Evolutionary conservation across 1,140 invertebrate genomes (phyloP).

Genomic region (Dryas iulia): DNA sequence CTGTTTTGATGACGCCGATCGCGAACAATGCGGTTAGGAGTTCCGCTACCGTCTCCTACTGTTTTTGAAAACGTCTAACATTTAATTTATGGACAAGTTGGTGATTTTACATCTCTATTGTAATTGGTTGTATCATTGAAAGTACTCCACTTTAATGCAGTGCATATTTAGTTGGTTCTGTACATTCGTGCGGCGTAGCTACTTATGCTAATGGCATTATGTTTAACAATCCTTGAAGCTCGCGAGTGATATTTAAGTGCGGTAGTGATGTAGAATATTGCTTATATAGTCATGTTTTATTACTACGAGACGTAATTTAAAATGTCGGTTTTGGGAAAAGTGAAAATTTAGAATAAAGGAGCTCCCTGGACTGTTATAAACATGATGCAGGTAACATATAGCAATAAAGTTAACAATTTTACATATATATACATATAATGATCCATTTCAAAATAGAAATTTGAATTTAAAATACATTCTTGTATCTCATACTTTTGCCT

Average conservation of each 20-base stretch:
- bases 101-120: slow-evolving; percentile 73
- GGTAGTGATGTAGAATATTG: slow-evolving; percentile 29
- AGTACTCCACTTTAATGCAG: slow-evolving; percentile 31
- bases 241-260: slow-evolving; percentile 39
- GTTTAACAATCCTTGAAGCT: slow-evolving; percentile 42
- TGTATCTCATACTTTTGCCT: too few relatives aligned
- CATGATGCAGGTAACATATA: neutral
- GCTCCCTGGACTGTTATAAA: neutral
- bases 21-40: slow-evolving; percentile 68
- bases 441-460: too few relatives aligned
- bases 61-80: slow-evolving; percentile 75
- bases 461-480: too few relatives aligned
- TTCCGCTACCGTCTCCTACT: slow-evolving; percentile 77
- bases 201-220: slow-evolving; percentile 36
- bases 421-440: too few relatives aligned
- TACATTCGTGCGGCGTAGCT: slow-evolving; percentile 42
- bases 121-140: slow-evolving; percentile 61
- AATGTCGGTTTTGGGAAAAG: neutral
- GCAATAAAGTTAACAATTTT: too few relatives aligned
- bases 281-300: neutral
- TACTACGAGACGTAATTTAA: neutral
- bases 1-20: slow-evolving; percentile 75
- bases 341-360: neutral
- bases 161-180: slow-evolving; percentile 53
- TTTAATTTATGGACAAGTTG: slow-evolving; percentile 66